phyloP scores from a whole-genome alignment of 2,797 vertebrate genomes.

The Cryptoblepharus egeriae region DNA sequence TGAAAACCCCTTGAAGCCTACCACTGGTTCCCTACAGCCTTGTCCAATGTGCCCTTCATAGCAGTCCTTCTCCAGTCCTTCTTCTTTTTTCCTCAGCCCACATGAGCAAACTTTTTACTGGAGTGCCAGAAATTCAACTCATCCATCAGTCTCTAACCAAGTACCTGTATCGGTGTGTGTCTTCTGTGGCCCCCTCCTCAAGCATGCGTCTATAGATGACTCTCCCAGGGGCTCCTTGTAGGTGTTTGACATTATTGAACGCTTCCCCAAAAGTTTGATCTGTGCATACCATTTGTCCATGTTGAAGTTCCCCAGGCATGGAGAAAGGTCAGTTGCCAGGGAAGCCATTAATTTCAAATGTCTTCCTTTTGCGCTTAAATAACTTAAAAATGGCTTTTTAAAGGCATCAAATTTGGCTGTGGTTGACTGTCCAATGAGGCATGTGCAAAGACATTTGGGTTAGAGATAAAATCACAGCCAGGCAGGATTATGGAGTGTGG shows the following conservation, averaged over 20 bases:
- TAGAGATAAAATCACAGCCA: neutral
- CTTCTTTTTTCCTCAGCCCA: no score
- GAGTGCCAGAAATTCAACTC: neutral
- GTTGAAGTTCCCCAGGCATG: neutral
- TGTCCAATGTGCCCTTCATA: no score
- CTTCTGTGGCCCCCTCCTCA: neutral
- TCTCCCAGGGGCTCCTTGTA: no score
- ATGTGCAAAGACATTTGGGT: conserved; percentile 33
- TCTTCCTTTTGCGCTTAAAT: conserved; percentile 24
- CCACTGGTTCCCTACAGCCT: no score
- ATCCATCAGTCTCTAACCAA: neutral
- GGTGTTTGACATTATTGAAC: neutral
- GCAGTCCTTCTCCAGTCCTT: no score
- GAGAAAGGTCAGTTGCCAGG: conserved; percentile 26
- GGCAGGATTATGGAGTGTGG: conserved; percentile 15
- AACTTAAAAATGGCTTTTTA: conserved; percentile 38
- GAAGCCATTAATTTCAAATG: neutral
- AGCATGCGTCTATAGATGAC: neutral
- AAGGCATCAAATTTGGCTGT: conserved; percentile 28
- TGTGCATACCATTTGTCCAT: neutral
- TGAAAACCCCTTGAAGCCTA: no score
- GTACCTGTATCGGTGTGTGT: neutral
- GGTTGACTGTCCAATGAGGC: conserved; percentile 34
- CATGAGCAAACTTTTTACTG: no score
- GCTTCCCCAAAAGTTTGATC: neutral